Base-by-base conservation (phyloP, 2,113 vertebrate species). In the Myrmophylax atrothorax region DNA sequence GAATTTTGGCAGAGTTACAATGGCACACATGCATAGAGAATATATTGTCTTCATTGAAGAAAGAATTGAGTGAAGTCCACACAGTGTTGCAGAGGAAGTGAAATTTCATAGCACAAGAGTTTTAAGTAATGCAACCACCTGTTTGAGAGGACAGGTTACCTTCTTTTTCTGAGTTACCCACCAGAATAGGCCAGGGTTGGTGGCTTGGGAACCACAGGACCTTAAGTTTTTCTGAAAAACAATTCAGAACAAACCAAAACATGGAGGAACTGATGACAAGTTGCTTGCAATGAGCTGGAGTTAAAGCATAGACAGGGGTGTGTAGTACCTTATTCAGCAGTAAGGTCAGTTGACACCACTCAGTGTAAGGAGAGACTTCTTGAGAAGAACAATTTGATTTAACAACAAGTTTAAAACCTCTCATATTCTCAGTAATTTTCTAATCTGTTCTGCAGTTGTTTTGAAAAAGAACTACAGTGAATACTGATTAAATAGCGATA, bases 11-110 rank as follows among this genome's bases (percentile, higher is more conserved):
- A 62, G 17, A 25, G 15, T 46, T 81, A 35, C 3, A 8, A 50
- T 37, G 22, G 68, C 58, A 85, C 11, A 12, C 0, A 0, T n/a
- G 12, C 49, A 28, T 7, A 12, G 35, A 28, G 5, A n/a, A 50
- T 14, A 3, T 7, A 22, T 23, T 53, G 18, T 60, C 49, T 75
- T 47, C 14, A 44, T 73, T 63, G 46, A 40, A 81, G 75, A 50
- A 31, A 25, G 18, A 73, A 38, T 16, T 40, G 14, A 15, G 26
- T 33, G 16, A 89, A 12, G 7, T 29, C 42, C 55, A 12, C 15
- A n/a, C 40, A n/a, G 53, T 9, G 9, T 9, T 68, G 33, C n/a
- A 79, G 37, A 60, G 50, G 38, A 90, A 26, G 29, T 80, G 12
- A 89, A 49, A 72, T 66, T 20, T 53, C 38, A 23, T 29, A 62